phyloP scores from a whole-genome alignment of 2,797 vertebrate species.

The Rhabdomys pumilio region DNA sequence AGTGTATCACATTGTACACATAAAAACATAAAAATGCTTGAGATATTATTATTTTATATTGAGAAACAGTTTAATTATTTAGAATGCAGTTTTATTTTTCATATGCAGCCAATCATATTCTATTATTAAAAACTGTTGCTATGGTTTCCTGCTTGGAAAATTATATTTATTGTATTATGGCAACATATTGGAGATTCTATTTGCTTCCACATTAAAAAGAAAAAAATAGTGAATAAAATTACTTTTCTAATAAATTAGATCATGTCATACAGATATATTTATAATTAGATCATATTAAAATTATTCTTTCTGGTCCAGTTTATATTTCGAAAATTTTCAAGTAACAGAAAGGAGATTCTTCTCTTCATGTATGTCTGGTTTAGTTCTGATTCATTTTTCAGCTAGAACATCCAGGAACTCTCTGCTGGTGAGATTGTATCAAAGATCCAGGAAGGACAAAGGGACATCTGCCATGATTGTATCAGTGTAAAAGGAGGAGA shows the following conservation, averaged over 20 bases:
- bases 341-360: conserved; percentile 27
- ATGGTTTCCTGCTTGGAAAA: conserved; percentile 84
- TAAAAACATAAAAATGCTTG: conserved; percentile 78
- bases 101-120: conserved; percentile 83
- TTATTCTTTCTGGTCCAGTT: conserved; percentile 44
- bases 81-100: conserved; percentile 84
- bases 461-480: not conserved
- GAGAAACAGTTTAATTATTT: conserved; percentile 87
- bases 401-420: conserved; percentile 16
- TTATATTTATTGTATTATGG: conserved; percentile 82
- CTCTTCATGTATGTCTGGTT: conserved; percentile 38
- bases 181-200: conserved; percentile 68
- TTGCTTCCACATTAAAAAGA: conserved; percentile 74
- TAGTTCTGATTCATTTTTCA: conserved; percentile 48
- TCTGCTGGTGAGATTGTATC: not conserved
- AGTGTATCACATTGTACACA: conserved; percentile 73
- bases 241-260: conserved; percentile 78
- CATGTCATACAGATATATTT: conserved; percentile 67
- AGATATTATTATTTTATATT: conserved; percentile 85
- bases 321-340: conserved; percentile 66
- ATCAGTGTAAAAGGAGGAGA: not conserved
- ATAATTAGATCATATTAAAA: conserved; percentile 78
- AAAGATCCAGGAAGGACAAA: not conserved
- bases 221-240: conserved; percentile 71
- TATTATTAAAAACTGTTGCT: conserved; percentile 85